Evolutionary conservation across 2,797 vertebrate genomes (phyloP).

Genomic region (Sparus aurata): DNA sequence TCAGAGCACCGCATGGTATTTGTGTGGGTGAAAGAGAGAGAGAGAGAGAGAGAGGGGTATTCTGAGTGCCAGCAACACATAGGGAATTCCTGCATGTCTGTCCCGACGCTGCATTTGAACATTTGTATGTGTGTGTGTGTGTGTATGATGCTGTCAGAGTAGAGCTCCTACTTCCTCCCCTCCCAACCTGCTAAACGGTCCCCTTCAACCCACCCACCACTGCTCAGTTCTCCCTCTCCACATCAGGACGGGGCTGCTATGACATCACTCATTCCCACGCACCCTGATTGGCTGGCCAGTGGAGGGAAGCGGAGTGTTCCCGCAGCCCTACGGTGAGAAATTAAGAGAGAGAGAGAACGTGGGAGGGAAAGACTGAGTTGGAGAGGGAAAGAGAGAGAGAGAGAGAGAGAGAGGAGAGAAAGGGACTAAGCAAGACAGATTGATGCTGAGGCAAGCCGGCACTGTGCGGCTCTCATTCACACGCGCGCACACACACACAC

Average conservation of each 20-base stretch:
- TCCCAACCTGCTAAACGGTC: slow-evolving; percentile 70
- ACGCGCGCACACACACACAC: slow-evolving; percentile 18
- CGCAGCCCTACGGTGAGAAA: slow-evolving; percentile 78
- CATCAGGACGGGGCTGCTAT: slow-evolving; percentile 82
- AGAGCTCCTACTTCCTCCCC: slow-evolving; percentile 46
- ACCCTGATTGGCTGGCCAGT: slow-evolving; percentile 82
- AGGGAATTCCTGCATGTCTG: slow-evolving; percentile 78
- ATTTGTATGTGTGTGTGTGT: slow-evolving; percentile 15
- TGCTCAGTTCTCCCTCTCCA: slow-evolving; percentile 57
- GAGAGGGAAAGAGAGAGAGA: slow-evolving; percentile 33
- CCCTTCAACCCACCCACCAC: slow-evolving; percentile 66
- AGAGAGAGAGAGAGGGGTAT: slow-evolving; percentile 25
- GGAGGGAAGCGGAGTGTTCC: slow-evolving; percentile 84
- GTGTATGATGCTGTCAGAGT: slow-evolving; percentile 55
- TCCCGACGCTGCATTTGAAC: slow-evolving; percentile 45
- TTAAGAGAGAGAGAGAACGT: slow-evolving; percentile 53
- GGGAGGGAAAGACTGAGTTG: slow-evolving; percentile 52
- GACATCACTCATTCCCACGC: slow-evolving; percentile 86
- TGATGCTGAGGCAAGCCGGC: slow-evolving; percentile 78
- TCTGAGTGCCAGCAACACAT: slow-evolving; percentile 52
- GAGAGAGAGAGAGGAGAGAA: slow-evolving; percentile 47
- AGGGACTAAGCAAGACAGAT: slow-evolving; percentile 71
- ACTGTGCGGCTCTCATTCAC: slow-evolving; percentile 68
- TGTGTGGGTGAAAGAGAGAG: slow-evolving; percentile 39
- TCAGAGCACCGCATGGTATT: slow-evolving; percentile 62